Percentiles rank a stretch among this genome's conserved stretches.
These are phyloP conservation scores for Drosophila mauritiana DNA, from an alignment of 1,140 invertebrate species.

Conservation along the genomic window DNA sequence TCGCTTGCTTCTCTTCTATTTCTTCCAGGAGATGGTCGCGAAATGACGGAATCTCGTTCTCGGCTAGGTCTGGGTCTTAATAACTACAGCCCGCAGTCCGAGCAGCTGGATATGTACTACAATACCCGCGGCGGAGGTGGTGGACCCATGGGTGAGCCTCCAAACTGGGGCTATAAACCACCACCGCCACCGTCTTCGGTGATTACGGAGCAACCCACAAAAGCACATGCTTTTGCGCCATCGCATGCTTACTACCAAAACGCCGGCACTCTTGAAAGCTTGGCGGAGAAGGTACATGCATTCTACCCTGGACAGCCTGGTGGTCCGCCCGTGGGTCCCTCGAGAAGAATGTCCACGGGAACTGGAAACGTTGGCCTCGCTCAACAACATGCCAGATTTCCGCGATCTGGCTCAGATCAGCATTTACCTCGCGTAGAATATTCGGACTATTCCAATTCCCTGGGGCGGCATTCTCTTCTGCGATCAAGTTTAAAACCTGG, in stretches of 20 bases:
- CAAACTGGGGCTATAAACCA: constrained; percentile 85
- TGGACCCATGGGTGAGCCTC: constrained; percentile 85
- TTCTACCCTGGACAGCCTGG: constrained; percentile 88
- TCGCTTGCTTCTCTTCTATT: constrained; percentile 24
- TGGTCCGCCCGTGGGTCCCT: constrained; percentile 83
- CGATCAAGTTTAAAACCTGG: constrained; percentile 91
- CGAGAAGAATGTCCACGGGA: constrained; percentile 87
- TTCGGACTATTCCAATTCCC: constrained; percentile 88
- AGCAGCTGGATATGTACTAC: constrained; percentile 92
- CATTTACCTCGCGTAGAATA: constrained; percentile 93
- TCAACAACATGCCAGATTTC: constrained; percentile 86
- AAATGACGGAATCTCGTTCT: constrained; percentile 90
- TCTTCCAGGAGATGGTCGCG: constrained; percentile 88
- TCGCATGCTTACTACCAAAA: constrained; percentile 94
- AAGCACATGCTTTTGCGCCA: constrained; percentile 91
- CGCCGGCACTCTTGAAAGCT: constrained; percentile 90
- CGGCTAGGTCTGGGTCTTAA: constrained; percentile 89
- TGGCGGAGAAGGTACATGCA: constrained; percentile 95
- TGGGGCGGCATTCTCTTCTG: constrained; percentile 90
- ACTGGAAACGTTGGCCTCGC: constrained; percentile 81
- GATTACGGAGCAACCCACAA: constrained; percentile 94
- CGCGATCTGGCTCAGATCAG: constrained; percentile 93
- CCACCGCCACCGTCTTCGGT: constrained; percentile 91
- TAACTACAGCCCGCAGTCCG: constrained; percentile 88
- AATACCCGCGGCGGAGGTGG: constrained; percentile 87